Conservation (phyloP, 2,113 vertebrate species). For the Cygnus buccinator region DNA sequence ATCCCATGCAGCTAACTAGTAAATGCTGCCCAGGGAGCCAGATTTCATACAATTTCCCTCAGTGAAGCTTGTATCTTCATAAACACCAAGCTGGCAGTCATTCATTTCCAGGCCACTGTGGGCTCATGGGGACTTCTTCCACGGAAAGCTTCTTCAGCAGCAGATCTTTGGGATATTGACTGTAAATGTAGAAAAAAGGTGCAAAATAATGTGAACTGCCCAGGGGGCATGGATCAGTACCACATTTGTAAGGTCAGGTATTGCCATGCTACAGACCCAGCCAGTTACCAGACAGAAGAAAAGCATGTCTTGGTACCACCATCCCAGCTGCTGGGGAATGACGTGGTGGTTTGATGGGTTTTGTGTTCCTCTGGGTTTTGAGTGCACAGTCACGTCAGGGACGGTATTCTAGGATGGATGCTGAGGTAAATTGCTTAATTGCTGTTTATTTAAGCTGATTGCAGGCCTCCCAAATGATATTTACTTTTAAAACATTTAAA, state of each 20-base stretch:
- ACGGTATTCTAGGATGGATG: background rate
- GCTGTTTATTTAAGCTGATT: conserved; percentile 28
- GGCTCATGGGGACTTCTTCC: background rate
- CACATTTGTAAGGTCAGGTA: background rate
- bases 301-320: background rate
- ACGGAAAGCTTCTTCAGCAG: background rate
- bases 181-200: background rate
- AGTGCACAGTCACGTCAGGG: background rate
- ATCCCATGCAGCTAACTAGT: background rate
- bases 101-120: background rate
- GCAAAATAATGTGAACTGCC: background rate
- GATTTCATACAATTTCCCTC: background rate
- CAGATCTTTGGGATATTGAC: background rate
- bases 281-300: background rate
- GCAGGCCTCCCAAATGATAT: conserved; percentile 8
- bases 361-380: background rate
- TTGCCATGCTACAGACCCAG: background rate
- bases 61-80: background rate
- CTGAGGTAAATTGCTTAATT: conserved; percentile 6
- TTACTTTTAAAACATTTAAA: background rate
- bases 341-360: background rate
- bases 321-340: background rate
- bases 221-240: background rate
- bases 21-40: background rate
- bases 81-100: background rate